Conservation (phyloP, 2,888 invertebrate species). For the Suillia variegata region DNA sequence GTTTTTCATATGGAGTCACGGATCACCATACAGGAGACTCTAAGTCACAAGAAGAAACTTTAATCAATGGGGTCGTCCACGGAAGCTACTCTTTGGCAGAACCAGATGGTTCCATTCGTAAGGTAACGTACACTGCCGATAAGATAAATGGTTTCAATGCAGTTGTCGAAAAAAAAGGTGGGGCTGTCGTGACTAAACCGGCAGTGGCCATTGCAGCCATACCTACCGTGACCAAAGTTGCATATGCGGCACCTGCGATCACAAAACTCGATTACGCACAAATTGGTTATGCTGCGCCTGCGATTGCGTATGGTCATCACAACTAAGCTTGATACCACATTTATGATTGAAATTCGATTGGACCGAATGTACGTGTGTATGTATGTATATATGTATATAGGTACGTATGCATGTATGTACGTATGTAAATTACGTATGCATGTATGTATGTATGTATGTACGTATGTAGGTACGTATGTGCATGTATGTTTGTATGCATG, state of each 20-base stretch:
- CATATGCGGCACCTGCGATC: constrained; percentile 40
- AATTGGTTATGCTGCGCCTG: constrained; percentile 23
- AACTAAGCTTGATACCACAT: not conserved
- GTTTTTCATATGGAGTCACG: constrained; percentile 72
- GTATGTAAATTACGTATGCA: too few relatives aligned
- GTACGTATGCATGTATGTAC: too few relatives aligned
- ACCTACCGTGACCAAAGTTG: constrained; percentile 37
- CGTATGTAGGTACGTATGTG: too few relatives aligned
- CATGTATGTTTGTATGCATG: too few relatives aligned
- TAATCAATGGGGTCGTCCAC: constrained; percentile 70
- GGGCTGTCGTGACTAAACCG: constrained; percentile 33
- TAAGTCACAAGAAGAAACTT: constrained; percentile 63
- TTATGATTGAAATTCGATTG: too few relatives aligned
- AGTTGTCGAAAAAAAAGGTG: constrained; percentile 65
- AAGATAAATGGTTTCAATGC: constrained; percentile 72
- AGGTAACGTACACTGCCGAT: constrained; percentile 71
- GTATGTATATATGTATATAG: too few relatives aligned
- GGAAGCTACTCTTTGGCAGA: constrained; percentile 70
- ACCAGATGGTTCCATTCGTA: constrained; percentile 68
- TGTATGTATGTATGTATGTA: too few relatives aligned
- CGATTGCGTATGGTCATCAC: constrained; percentile 38
- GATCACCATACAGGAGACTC: constrained; percentile 69
- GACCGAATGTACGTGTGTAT: too few relatives aligned
- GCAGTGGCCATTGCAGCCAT: constrained; percentile 38
- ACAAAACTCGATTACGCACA: constrained; percentile 20